Conservation (phyloP, 2,113 vertebrate species). For the Aspiorhynchus laticeps region DNA sequence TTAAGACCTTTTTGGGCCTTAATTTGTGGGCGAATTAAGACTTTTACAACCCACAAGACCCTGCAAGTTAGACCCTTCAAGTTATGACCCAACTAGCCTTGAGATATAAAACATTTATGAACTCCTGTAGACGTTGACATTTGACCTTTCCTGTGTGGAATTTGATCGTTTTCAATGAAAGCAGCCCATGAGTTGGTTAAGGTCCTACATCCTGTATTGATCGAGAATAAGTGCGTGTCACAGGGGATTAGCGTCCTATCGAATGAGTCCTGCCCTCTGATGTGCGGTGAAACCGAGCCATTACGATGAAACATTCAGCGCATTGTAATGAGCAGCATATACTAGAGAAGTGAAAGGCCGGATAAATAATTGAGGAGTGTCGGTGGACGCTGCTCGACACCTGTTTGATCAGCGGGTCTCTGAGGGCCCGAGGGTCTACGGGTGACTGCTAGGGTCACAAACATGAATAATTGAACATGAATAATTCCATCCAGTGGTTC, state of each 20-base stretch:
- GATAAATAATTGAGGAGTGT: slow-evolving; percentile 50
- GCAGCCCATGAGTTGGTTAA: slow-evolving; percentile 11
- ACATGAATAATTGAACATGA: slow-evolving; percentile 27
- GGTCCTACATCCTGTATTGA: slow-evolving; percentile 9
- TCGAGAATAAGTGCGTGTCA: background rate
- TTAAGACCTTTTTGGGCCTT: no score
- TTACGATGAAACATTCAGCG: slow-evolving; percentile 21
- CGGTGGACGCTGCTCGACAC: slow-evolving; percentile 32
- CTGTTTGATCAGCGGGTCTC: slow-evolving; percentile 46
- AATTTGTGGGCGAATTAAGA: background rate
- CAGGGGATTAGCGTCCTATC: slow-evolving; percentile 12
- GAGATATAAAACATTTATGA: background rate
- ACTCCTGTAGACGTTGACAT: background rate
- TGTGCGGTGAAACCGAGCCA: slow-evolving; percentile 15
- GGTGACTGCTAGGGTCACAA: slow-evolving; percentile 25
- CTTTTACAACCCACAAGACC: background rate
- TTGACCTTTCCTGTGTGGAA: background rate
- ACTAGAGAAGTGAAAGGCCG: slow-evolving; percentile 46
- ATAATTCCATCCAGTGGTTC: slow-evolving; percentile 24
- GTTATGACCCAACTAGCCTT: background rate
- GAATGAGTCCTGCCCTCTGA: slow-evolving; percentile 4
- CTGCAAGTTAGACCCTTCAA: background rate
- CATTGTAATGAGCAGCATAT: slow-evolving; percentile 10
- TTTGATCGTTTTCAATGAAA: background rate
- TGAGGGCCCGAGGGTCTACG: background rate